phyloP scores from a whole-genome alignment of 2,797 vertebrate genomes.

The Esox lucius region DNA sequence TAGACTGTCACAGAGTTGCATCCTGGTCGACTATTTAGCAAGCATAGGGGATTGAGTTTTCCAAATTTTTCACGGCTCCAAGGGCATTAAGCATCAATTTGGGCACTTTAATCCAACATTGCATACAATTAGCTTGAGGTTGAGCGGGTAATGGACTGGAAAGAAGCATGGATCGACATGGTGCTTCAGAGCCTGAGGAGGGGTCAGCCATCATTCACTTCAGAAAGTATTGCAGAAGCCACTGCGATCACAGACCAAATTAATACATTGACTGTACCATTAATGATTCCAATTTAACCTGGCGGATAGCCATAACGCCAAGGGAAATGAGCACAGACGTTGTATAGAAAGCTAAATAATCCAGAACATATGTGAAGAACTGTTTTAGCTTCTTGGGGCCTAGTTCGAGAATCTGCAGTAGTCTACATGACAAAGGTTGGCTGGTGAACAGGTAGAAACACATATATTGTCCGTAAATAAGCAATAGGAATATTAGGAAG shows the following conservation, averaged over 20 bases:
- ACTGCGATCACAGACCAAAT: slow-evolving; percentile 26
- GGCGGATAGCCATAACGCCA: slow-evolving; percentile 1
- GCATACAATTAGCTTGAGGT: slow-evolving; percentile 35
- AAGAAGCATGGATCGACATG: slow-evolving; percentile 49
- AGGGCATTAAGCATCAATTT: background rate
- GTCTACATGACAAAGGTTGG: background rate
- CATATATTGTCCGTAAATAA: background rate
- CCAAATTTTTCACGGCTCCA: background rate
- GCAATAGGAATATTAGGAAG: too few species aligned
- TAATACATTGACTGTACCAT: slow-evolving; percentile 37
- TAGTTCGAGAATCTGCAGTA: background rate
- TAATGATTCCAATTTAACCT: slow-evolving; percentile 43
- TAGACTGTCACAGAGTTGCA: background rate
- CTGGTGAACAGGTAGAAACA: background rate
- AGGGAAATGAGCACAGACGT: background rate
- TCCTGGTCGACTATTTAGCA: background rate
- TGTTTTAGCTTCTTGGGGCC: background rate
- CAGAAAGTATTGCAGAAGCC: slow-evolving; percentile 25
- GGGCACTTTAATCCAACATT: slow-evolving; percentile 7
- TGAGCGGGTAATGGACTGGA: slow-evolving; percentile 53
- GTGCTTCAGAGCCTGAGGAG: slow-evolving; percentile 36
- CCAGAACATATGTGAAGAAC: background rate
- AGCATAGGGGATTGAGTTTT: background rate
- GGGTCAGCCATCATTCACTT: slow-evolving; percentile 50
- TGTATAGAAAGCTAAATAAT: background rate